Base-by-base conservation (phyloP, 2,797 vertebrate species). In the Gouania willdenowi region DNA sequence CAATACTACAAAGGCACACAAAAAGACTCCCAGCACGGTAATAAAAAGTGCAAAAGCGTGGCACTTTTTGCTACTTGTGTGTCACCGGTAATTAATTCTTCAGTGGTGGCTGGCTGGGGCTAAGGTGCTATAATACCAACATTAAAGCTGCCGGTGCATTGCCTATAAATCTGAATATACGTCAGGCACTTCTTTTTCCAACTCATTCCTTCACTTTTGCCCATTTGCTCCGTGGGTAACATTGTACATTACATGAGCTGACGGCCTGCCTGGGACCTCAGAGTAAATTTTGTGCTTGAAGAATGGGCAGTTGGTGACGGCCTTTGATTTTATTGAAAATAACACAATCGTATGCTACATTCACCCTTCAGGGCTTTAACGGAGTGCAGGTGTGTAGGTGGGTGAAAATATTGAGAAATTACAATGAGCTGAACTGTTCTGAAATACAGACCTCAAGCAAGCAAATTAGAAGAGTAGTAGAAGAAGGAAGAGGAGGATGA, bases 261-360 rank as follows among this genome's bases (percentile, higher is more conserved):
- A 51, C 33, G 48, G 59, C 59, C 60, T 60, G 32, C 2, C 3
- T 39, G 48, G 54, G 54, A 49, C 37, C 43, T 49, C 24, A 1
- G 12, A 19, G 1, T 6, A 62, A 58, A 62, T 61, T 44, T 58
- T 58, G 32, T 26, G 47, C 39, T 48, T 81, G 72, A 85, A 71
- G 68, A 75, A 84, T 78, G 12, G 58, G 57, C 58, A 58, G 51
- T 40, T 29, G 13, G 28, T 23, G 1, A 16, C 2, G 36, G 29
- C 30, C 66, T 83, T 82, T 77, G 61, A 70, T 83, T 82, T 82
- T 83, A 68, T 48, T 71, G 66, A 71, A 78, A 82, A 80, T 76
- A 85, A 81, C 64, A 51, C 43, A 64, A 79, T 85, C 60, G 73
- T 69, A 81, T 73, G 71, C 68, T 80, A 74, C 71, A 67, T 71